A percentile compares a stretch with the other conserved stretches of the same genome.
Conservation (phyloP, 2,113 vertebrate species). For the Oenanthe melanoleuca region DNA sequence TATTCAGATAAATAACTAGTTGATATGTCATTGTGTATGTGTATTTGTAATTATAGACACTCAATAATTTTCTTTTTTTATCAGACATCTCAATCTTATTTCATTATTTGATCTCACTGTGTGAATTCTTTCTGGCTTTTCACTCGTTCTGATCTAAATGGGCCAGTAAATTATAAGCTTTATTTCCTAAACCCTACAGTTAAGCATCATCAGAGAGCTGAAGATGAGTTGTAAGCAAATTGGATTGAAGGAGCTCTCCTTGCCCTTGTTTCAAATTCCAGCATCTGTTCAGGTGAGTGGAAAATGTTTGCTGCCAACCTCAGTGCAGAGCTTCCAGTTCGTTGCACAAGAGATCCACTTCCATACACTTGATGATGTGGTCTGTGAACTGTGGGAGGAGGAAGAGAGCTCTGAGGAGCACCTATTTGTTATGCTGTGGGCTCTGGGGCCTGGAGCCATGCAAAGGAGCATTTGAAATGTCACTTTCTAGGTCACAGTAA, state of each 20-base stretch:
- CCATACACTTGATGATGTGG: neutral
- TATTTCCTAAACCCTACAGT: neutral
- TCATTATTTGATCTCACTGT: neutral
- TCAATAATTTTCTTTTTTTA: neutral
- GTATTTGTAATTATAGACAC: neutral
- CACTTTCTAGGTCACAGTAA: neutral
- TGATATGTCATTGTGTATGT: neutral
- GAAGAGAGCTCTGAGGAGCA: neutral
- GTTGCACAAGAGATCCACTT: neutral
- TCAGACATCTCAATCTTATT: neutral
- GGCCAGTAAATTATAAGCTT: neutral
- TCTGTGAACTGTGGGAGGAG: neutral
- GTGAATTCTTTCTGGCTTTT: neutral
- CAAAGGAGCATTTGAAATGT: neutral
- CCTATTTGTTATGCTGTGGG: neutral
- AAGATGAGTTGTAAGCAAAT: neutral
- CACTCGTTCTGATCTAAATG: neutral
- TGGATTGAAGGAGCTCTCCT: neutral
- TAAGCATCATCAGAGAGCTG: neutral
- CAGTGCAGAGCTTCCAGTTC: constrained; percentile 10
- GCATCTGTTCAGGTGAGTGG: neutral
- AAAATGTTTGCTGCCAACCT: constrained; percentile 41
- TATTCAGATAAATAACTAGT: neutral
- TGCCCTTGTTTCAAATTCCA: neutral
- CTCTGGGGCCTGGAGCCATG: neutral